phyloP scores from a whole-genome alignment of 2,888 invertebrate genomes.

The Caenorhabditis wallacei region DNA sequence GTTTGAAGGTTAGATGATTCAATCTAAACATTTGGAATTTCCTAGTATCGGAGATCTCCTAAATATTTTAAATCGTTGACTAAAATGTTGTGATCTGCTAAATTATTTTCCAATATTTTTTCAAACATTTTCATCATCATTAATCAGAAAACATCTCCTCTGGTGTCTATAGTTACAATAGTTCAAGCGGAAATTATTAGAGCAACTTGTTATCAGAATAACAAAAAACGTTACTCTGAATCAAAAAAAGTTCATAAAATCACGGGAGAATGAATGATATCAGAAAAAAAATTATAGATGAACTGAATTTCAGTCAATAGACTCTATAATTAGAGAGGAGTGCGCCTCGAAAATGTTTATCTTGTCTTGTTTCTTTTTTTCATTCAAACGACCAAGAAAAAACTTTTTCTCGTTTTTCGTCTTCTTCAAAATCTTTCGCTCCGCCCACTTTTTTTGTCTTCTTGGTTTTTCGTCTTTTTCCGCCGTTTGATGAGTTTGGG shows the following conservation, averaged over 20 bases:
- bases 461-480: constrained; percentile 10
- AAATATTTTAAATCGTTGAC: no score
- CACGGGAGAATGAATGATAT: constrained; percentile 10
- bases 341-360: constrained; percentile 38
- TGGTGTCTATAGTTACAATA: neutral
- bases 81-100: no score
- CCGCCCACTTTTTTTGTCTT: constrained; percentile 1
- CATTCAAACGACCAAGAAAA: no score
- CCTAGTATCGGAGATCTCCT: no score
- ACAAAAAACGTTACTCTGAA: no score
- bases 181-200: neutral
- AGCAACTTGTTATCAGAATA: neutral
- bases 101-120: no score
- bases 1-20: no score
- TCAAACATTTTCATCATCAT: no score
- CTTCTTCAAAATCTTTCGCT: neutral
- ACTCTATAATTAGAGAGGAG: constrained; percentile 4
- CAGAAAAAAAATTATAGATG: neutral
- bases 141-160: neutral
- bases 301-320: constrained; percentile 8
- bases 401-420: no score
- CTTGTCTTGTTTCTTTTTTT: constrained; percentile 23
- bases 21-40: no score
- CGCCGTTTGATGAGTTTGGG: constrained; percentile 4
- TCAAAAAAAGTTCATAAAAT: constrained; percentile 13